phyloP scores from a whole-genome alignment of 2,797 vertebrate species.

The Chelmon rostratus region DNA sequence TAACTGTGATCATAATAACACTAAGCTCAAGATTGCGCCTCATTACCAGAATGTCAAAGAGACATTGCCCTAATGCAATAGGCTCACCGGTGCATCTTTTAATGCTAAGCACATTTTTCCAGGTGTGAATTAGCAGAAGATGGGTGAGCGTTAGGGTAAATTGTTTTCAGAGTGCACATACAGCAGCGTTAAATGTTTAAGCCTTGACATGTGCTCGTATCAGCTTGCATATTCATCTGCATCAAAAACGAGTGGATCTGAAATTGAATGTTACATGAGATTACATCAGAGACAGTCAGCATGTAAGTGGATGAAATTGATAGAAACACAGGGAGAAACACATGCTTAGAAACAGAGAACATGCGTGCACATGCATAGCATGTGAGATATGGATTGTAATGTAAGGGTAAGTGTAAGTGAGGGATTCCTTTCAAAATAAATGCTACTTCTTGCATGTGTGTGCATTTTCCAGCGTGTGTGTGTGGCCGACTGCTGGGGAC shows the following conservation, averaged over 20 bases:
- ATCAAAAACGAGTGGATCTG: slow-evolving; percentile 26
- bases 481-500: slow-evolving; percentile 35
- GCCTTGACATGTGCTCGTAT: slow-evolving; percentile 16
- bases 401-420: neutral
- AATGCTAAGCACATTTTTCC: slow-evolving; percentile 4
- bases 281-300: slow-evolving; percentile 57
- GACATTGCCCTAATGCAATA: neutral
- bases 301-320: slow-evolving; percentile 15
- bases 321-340: neutral
- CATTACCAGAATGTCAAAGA: slow-evolving; percentile 36
- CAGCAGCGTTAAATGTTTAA: neutral
- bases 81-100: neutral
- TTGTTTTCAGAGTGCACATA: slow-evolving; percentile 4
- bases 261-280: slow-evolving; percentile 41
- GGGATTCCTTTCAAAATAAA: slow-evolving; percentile 5
- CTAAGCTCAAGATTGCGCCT: slow-evolving; percentile 23
- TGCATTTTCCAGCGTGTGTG: slow-evolving; percentile 16
- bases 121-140: slow-evolving; percentile 10
- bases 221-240: slow-evolving; percentile 30
- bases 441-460: neutral
- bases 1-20: slow-evolving; percentile 33
- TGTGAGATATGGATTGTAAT: neutral
- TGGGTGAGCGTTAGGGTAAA: neutral
- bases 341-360: neutral
- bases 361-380: neutral